phyloP scores from a whole-genome alignment of 1,140 invertebrate species.

The Magallana ariakensis region DNA sequence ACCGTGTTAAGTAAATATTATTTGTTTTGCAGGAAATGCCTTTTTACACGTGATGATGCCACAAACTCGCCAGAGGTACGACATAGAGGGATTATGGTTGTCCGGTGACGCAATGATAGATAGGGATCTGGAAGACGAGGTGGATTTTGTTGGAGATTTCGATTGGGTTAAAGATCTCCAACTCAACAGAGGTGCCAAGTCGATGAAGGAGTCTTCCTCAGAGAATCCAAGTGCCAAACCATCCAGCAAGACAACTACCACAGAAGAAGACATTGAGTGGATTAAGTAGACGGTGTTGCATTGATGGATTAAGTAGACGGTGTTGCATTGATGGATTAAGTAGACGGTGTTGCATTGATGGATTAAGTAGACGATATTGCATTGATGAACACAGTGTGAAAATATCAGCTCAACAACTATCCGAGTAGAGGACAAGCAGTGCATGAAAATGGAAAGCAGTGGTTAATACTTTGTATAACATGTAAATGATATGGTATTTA shows the following conservation, averaged over 20 bases:
- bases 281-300: neutral
- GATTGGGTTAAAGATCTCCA: constrained; percentile 46
- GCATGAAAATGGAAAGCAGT: no score
- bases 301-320: neutral
- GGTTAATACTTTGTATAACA: no score
- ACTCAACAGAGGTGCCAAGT: neutral
- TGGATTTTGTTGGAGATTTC: constrained; percentile 8
- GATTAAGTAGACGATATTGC: neutral
- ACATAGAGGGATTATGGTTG: constrained; percentile 94
- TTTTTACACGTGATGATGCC: constrained; percentile 92
- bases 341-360: no score
- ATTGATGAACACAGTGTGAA: no score
- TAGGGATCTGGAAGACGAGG: constrained; percentile 40
- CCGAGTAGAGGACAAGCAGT: no score
- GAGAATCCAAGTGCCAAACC: no score
- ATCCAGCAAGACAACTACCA: neutral
- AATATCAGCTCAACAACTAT: no score
- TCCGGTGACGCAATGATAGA: constrained; percentile 90
- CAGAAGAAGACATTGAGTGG: neutral
- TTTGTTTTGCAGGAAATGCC: constrained; percentile 85
- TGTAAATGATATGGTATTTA: no score
- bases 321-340: no score
- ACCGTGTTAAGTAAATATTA: no score
- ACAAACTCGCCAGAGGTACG: constrained; percentile 86
- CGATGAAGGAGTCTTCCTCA: neutral